Evolutionary conservation across 30 jellyfish, hydroid and myxozoan genomes (phyloP), one percentile per base, ranked within the genome.

Genomic region (Mastigias papua): DNA sequence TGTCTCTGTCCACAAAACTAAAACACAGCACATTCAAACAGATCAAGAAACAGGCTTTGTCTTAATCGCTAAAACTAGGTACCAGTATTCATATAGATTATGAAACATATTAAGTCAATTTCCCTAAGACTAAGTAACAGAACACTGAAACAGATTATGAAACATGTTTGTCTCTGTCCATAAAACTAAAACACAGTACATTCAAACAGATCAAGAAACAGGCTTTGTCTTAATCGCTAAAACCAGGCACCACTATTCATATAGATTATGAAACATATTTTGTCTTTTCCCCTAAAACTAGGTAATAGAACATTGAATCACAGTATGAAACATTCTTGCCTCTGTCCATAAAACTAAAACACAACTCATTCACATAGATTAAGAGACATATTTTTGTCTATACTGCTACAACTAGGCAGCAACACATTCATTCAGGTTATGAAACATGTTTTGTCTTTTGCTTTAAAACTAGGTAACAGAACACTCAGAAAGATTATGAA

Each of bases 261-360:
- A 42, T 42, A 42, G 13, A 8, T 4, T 8, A 15, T 42, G 13
- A 4, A 4, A 66, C 26, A 27, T 35, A 1, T 31, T 63, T 80
- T 8, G n/a, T 63, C 81, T 63, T 80, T 34, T 80, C 63, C 0
- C 90, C 90, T 42, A 66, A 32, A 33, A 66, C 90, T 82, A 31
- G 48, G 42, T 19, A 34, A 54, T 21, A 25, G 0, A 54, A 42
- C 13, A 42, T n/a, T n/a, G n/a, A n/a, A n/a, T n/a, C n/a, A n/a
- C n/a, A n/a, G n/a, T n/a, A n/a, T n/a, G n/a, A n/a, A n/a, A n/a
- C n/a, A n/a, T n/a, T n/a, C n/a, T n/a, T n/a, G n/a, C n/a, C n/a
- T n/a, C n/a, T n/a, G n/a, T n/a, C n/a, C n/a, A n/a, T n/a, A n/a
- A n/a, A n/a, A n/a, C n/a, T n/a, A n/a, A n/a, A n/a, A n/a, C n/a